Conservation (phyloP, 2,797 vertebrate genomes). For the Numenius phaeopus region DNA sequence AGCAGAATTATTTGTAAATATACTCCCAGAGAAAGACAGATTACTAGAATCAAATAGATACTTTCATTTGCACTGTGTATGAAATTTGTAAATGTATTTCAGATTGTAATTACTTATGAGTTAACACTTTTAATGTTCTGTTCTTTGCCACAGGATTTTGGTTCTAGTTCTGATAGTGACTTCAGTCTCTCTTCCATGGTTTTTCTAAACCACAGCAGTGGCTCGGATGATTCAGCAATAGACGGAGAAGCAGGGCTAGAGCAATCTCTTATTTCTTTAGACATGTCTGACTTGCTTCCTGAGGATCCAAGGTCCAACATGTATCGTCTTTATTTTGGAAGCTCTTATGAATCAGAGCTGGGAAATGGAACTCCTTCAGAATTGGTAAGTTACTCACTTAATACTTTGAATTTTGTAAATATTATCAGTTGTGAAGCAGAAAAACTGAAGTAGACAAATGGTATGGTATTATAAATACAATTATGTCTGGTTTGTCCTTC, state of each 20-base stretch:
- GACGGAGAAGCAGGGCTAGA: slow-evolving; percentile 87
- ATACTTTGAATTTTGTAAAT: neutral
- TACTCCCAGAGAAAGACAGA: neutral
- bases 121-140: neutral
- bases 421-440: neutral
- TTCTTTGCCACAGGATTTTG: slow-evolving; percentile 83
- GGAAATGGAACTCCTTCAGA: slow-evolving; percentile 88
- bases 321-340: slow-evolving; percentile 97
- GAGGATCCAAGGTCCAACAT: slow-evolving; percentile 85
- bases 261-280: slow-evolving; percentile 85
- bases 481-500: neutral
- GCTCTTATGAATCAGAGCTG: slow-evolving; percentile 92
- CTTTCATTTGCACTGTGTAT: neutral
- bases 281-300: slow-evolving; percentile 84
- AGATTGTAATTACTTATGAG: neutral
- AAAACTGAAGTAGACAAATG: neutral
- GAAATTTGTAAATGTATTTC: neutral
- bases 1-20: neutral
- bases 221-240: slow-evolving; percentile 90
- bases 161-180: slow-evolving; percentile 92
- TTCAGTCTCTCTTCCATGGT: slow-evolving; percentile 96
- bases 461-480: neutral
- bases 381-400: slow-evolving; percentile 75
- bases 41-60: neutral
- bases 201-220: slow-evolving; percentile 93